phyloP scores from a whole-genome alignment of 2,113 vertebrate species.

The Pelecanoides urinatrix region DNA sequence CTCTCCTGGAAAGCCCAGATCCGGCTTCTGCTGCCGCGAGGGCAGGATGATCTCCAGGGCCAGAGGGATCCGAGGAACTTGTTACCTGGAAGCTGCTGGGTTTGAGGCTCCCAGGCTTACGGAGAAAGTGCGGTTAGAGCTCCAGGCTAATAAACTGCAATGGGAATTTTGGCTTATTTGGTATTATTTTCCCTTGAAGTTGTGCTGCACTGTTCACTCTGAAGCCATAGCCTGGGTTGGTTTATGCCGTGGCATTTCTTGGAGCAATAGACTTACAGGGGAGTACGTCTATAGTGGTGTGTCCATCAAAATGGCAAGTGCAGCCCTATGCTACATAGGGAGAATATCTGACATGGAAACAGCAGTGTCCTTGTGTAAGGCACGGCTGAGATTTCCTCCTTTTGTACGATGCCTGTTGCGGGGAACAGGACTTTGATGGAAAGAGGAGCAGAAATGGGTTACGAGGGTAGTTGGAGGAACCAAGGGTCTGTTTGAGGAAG shows the following conservation, averaged over 20 bases:
- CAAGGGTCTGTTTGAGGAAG: neutral
- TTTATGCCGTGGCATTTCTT: neutral
- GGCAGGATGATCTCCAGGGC: neutral
- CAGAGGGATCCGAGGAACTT: neutral
- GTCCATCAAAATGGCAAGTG: neutral
- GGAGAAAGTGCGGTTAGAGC: too few relatives aligned
- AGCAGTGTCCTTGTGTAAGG: neutral
- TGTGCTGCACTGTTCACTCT: neutral
- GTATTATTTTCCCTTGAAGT: neutral
- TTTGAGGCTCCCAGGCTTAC: neutral
- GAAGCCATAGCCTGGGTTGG: too few relatives aligned
- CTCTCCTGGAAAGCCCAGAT: neutral
- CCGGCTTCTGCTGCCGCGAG: neutral
- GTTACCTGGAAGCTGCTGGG: neutral
- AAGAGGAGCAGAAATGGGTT: neutral
- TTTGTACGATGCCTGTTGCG: neutral
- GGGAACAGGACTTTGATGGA: neutral
- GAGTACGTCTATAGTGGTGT: neutral
- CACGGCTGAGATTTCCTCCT: neutral
- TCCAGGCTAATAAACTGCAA: neutral
- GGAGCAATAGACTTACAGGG: neutral
- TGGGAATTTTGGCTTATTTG: neutral
- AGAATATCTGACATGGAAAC: neutral
- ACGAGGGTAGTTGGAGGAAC: too few relatives aligned
- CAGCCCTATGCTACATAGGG: neutral